phyloP scores from a whole-genome alignment of 2,113 vertebrate genomes.

The Calyptommatus sinebrachiatus region DNA sequence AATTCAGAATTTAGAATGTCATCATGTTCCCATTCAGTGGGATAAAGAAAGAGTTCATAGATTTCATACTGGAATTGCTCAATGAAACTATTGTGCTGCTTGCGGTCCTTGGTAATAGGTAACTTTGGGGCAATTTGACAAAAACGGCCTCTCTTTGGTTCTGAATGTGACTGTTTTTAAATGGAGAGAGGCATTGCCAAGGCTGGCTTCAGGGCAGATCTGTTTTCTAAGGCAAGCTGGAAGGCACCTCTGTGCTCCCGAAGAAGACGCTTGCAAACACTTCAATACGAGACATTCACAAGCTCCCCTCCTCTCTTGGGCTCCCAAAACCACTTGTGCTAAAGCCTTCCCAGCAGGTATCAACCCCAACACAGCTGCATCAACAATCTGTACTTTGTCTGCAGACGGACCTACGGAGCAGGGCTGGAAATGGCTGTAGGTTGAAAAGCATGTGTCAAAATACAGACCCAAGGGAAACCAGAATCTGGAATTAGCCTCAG shows the following conservation, averaged over 20 bases:
- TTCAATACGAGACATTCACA: slow-evolving; percentile 24
- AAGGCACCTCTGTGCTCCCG: slow-evolving; percentile 35
- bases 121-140: slow-evolving; percentile 61
- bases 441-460: not conserved
- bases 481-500: not conserved
- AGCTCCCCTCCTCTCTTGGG: slow-evolving; percentile 9
- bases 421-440: not conserved
- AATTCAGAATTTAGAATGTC: slow-evolving; percentile 62
- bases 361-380: not conserved
- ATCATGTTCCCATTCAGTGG: slow-evolving; percentile 62
- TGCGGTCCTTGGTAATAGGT: slow-evolving; percentile 63
- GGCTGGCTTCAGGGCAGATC: slow-evolving; percentile 23
- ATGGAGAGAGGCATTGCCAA: slow-evolving; percentile 58
- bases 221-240: slow-evolving; percentile 46
- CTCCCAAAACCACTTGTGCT: slow-evolving; percentile 5
- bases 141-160: slow-evolving; percentile 57
- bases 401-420: not conserved
- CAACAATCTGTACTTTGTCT: slow-evolving; percentile 14
- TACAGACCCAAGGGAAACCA: not conserved
- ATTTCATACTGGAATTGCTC: slow-evolving; percentile 56
- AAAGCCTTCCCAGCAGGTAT: slow-evolving; percentile 24
- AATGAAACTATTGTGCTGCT: slow-evolving; percentile 64
- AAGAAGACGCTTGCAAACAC: slow-evolving; percentile 22
- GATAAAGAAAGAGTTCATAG: slow-evolving; percentile 67
- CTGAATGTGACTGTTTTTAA: slow-evolving; percentile 49